Base-by-base conservation (phyloP, 2,888 invertebrate genomes). In the Thumatha senex region DNA sequence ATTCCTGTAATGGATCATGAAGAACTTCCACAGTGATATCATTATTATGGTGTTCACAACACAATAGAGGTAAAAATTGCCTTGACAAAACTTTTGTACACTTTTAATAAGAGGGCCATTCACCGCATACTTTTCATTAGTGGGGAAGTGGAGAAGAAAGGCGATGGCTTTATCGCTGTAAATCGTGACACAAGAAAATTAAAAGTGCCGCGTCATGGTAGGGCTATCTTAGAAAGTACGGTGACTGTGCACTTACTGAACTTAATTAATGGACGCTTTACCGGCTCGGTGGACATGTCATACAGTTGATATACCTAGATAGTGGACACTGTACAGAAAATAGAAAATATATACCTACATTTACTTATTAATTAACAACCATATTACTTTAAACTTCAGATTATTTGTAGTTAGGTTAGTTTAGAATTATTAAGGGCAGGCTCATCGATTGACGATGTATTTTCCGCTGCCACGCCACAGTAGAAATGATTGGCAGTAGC, bases 161-260 rank as follows among this genome's bases (percentile, higher is more conserved):
- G 76, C 76, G 71, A 78, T 67, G 71, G 78, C 79, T 82, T 87
- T 88, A 88, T 87, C 86, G 84, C 79, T 75, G 73, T 80, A 79
- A 82, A 78, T 81, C 81, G 87, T 84, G 86, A 86, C 89, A 86
- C 81, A 82, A 86, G 86, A 88, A 89, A 88, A 89, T 89, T 89
- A 86, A 87, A 90, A 89, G 86, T 78, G 86, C 82, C 61, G 53
- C 65, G 85, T 90, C 89, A 90, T 77, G 82, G 72, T 78, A 73
- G 72, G 78, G 80, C 80, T 84, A 84, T 88, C 87, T 84, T 77
- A 76, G 78, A 67, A 77, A 82, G 83, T 80, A 80, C 84, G 82
- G 84, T 88, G 88, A 89, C 86, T 84, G 72, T 59, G 82, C 86
- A 81, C 61, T 82, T 79, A 74, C 70, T 73, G 74, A 78, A 84